These are phyloP conservation scores for Petrocephalus schoutedeni DNA, from an alignment of 2,797 vertebrate genomes.

Conservation along the genomic window DNA sequence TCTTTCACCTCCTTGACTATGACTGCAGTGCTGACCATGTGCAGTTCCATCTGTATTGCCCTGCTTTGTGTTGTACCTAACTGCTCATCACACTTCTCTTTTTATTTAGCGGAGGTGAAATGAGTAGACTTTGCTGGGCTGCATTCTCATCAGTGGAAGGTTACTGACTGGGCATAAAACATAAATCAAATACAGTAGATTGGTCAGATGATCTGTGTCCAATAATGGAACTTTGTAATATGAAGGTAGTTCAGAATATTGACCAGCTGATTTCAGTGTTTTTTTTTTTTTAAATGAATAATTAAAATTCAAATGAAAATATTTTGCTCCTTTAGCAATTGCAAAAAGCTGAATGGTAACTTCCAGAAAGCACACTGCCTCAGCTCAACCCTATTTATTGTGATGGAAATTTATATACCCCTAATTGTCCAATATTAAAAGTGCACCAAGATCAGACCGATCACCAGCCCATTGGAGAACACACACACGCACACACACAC, in stretches of 20 bases:
- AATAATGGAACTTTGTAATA: background rate
- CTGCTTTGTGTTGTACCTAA: background rate
- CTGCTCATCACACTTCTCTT: background rate
- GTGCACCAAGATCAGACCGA: background rate
- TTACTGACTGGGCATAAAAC: background rate
- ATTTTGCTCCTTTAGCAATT: background rate
- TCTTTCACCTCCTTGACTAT: background rate
- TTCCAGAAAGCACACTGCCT: background rate
- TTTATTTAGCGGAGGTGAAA: background rate
- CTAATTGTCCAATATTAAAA: background rate
- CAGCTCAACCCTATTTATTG: background rate
- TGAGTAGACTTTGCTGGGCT: background rate
- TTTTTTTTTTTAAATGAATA: background rate
- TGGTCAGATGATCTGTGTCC: background rate
- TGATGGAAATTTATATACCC: background rate
- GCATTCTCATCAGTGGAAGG: background rate
- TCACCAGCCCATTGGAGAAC: background rate
- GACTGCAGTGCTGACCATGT: slow-evolving; percentile 8
- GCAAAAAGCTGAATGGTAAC: background rate
- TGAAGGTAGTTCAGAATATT: background rate
- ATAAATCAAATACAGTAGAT: background rate
- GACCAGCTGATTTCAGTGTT: background rate
- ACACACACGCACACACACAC: background rate
- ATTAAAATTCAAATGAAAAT: background rate
- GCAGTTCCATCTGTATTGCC: slow-evolving; percentile 2